A percentile compares a stretch with the other conserved stretches of the same genome.
These are phyloP conservation scores for Sphecodes monilicornis DNA, from an alignment of 2,888 invertebrate genomes.

Conservation along the genomic window DNA sequence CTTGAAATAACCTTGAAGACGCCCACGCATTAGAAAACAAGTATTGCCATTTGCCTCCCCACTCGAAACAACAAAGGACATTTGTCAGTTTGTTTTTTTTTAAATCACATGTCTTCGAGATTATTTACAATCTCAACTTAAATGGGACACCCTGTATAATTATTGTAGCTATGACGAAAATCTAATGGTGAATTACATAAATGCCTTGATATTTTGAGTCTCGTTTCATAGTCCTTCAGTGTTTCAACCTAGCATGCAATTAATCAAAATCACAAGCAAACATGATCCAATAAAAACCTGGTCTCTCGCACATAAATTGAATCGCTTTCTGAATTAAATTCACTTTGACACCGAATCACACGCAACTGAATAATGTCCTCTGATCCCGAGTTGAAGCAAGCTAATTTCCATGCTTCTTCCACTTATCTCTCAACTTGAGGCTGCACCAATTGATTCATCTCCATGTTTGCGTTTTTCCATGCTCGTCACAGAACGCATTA, in stretches of 20 bases:
- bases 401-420: neutral
- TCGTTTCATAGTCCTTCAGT: no score
- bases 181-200: no score
- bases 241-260: neutral
- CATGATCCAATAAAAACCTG: neutral
- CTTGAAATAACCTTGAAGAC: no score
- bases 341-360: neutral
- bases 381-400: neutral
- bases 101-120: no score
- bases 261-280: neutral
- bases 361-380: neutral
- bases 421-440: neutral
- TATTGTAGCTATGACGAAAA: no score
- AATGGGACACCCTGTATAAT: no score
- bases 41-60: no score
- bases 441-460: neutral
- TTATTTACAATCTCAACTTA: no score
- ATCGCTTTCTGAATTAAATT: neutral
- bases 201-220: no score
- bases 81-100: no score
- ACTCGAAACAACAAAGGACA: no score
- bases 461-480: neutral
- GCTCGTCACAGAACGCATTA: neutral
- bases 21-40: no score
- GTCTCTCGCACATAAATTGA: neutral